Evolutionary conservation across 2,888 invertebrate genomes (phyloP).

Genomic region (Didymodactylos carnosus): DNA sequence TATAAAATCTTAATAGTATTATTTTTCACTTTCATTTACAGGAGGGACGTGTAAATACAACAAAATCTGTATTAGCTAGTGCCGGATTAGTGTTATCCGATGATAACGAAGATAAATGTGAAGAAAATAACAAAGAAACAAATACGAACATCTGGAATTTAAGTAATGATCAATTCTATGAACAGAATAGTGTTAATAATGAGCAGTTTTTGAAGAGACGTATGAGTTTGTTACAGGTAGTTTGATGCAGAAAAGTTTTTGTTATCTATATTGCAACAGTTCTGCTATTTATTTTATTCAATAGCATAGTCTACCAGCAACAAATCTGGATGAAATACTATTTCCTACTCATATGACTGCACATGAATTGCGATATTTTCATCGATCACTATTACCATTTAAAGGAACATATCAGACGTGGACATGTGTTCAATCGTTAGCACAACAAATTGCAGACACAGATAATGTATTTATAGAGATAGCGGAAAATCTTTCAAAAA

Average conservation of each 20-base stretch:
- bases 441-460: too few species aligned
- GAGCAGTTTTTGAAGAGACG: neutral
- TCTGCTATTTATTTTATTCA: too few species aligned
- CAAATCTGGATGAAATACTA: neutral
- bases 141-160: conserved; percentile 74
- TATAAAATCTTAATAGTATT: too few species aligned
- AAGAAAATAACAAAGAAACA: neutral
- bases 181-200: conserved; percentile 46
- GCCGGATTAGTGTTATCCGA: neutral
- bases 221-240: neutral
- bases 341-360: neutral
- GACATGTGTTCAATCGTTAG: neutral
- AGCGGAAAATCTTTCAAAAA: too few species aligned
- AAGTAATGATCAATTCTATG: conserved; percentile 87
- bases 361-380: neutral
- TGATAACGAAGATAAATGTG: conserved; percentile 36
- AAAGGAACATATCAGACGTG: neutral
- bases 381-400: neutral
- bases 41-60: neutral
- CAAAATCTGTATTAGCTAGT: neutral
- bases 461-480: too few species aligned
- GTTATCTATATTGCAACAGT: too few species aligned
- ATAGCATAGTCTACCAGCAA: too few species aligned
- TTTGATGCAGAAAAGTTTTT: neutral
- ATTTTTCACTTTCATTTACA: too few species aligned